Conservation (phyloP, 1,140 invertebrate genomes). For the Drosophila subpulchrella region DNA sequence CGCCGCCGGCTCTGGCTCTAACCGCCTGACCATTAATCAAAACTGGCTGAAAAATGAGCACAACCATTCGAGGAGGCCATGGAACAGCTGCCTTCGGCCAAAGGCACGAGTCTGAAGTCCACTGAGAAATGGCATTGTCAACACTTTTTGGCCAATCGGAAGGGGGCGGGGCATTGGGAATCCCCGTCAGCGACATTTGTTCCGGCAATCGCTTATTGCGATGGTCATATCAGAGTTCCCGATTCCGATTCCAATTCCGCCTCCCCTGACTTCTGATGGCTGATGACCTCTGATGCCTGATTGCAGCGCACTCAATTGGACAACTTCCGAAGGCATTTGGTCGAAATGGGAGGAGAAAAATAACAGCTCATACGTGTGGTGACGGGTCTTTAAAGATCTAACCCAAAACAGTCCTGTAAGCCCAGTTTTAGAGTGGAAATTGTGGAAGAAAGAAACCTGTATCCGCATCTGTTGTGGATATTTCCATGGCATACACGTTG, state of each 20-base stretch:
- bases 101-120: constrained; percentile 14
- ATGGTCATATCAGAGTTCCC: constrained; percentile 18
- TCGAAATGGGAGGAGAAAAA: constrained; percentile 1
- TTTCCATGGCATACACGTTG: constrained; percentile 21
- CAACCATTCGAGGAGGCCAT: constrained; percentile 11
- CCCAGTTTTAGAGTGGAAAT: constrained; percentile 3
- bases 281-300: constrained; percentile 52
- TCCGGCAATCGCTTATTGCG: constrained; percentile 47
- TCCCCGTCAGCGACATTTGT: constrained; percentile 46
- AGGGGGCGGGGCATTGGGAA: constrained; percentile 2
- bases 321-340: constrained; percentile 51
- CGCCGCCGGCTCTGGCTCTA: constrained; percentile 60
- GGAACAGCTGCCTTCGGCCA: constrained; percentile 40
- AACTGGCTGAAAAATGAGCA: constrained; percentile 59
- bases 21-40: constrained; percentile 75
- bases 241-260: constrained; percentile 1
- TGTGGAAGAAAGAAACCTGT: too few relatives aligned
- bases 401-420: constrained; percentile 51
- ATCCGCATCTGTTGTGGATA: constrained; percentile 46
- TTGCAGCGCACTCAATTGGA: constrained; percentile 57
- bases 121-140: constrained; percentile 65
- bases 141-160: constrained; percentile 77
- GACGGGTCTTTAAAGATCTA: constrained; percentile 46
- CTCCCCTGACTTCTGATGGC: constrained; percentile 13
- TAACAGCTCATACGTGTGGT: constrained; percentile 23